Evolutionary conservation across 2,113 vertebrate genomes (phyloP).

Genomic region (Labrus mixtus): DNA sequence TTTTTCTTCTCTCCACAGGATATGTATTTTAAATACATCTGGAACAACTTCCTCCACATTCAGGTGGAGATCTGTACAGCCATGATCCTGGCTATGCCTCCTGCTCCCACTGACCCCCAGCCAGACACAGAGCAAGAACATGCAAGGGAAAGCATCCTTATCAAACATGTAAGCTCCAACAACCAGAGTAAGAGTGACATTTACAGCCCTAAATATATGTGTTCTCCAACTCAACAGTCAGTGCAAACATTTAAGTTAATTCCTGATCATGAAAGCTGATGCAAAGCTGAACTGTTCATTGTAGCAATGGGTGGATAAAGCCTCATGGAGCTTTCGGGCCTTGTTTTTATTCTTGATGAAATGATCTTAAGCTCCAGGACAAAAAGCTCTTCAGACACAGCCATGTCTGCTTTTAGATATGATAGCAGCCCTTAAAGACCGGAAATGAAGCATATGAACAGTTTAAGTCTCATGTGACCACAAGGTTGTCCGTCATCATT

Average conservation of each 20-base stretch:
- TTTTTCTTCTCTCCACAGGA: slow-evolving; percentile 84
- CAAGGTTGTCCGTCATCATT: no score
- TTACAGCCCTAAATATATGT: no score
- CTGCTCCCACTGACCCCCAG: slow-evolving; percentile 83
- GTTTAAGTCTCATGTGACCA: no score
- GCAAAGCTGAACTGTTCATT: not conserved
- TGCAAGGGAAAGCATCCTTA: slow-evolving; percentile 88
- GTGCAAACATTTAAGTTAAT: not conserved
- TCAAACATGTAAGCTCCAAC: slow-evolving; percentile 91
- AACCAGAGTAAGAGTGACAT: not conserved
- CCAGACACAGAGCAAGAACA: slow-evolving; percentile 85
- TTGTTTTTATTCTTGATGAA: no score
- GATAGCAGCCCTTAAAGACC: no score
- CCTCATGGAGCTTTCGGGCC: no score
- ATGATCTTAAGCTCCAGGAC: no score
- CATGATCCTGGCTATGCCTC: slow-evolving; percentile 95
- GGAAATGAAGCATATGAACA: no score
- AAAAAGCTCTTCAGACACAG: no score
- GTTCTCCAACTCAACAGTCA: not conserved
- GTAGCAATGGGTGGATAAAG: not conserved
- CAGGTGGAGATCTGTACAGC: slow-evolving; percentile 99
- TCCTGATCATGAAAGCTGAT: not conserved
- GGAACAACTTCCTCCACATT: slow-evolving; percentile 98
- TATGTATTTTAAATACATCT: slow-evolving; percentile 99
- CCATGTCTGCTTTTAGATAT: no score